Conservation (phyloP, 2,797 vertebrate species). For the Micrastur ruficollis region DNA sequence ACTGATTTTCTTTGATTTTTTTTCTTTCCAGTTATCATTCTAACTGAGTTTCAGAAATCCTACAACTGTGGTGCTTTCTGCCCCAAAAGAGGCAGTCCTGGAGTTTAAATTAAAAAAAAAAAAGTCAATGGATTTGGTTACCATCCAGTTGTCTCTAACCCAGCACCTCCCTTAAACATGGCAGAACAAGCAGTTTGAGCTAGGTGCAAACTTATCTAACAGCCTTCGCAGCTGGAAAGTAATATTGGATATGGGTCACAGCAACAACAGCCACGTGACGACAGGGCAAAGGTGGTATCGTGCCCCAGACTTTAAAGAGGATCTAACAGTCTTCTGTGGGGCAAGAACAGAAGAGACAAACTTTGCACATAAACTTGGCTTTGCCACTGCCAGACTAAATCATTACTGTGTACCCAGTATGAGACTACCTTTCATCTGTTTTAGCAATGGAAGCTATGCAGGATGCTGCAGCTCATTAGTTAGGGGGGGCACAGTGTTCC, state of each 20-base stretch:
- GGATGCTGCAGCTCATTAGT: conserved; percentile 19
- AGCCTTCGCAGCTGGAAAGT: background rate
- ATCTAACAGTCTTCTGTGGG: background rate
- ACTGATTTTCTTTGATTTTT: background rate
- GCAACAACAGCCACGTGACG: background rate
- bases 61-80: background rate
- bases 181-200: background rate
- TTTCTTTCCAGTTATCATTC: background rate
- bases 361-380: background rate
- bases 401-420: background rate
- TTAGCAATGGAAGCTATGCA: background rate
- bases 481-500: background rate
- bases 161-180: background rate
- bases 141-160: background rate
- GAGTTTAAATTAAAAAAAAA: background rate
- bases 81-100: background rate
- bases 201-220: background rate
- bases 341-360: background rate
- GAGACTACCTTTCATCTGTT: background rate
- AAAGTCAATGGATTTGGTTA: background rate
- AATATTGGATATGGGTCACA: background rate
- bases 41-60: background rate
- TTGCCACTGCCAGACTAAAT: background rate
- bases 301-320: background rate
- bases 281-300: background rate